phyloP scores from a whole-genome alignment of 2,113 vertebrate species.

The Ochotona princeps region DNA sequence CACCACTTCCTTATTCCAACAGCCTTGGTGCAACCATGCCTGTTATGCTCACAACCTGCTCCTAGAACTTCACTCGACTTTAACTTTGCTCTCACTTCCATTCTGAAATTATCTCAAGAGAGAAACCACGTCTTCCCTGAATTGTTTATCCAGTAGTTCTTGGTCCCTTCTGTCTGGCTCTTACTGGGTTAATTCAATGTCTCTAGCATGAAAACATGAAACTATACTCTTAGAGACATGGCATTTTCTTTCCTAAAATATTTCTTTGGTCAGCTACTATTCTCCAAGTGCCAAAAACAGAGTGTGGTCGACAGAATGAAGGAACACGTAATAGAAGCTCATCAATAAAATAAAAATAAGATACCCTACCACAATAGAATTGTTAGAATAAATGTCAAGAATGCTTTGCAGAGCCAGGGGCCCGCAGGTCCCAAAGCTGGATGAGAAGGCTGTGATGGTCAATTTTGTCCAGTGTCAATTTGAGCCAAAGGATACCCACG shows the following conservation, averaged over 20 bases:
- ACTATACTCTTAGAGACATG: slow-evolving; percentile 12
- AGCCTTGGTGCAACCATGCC: neutral
- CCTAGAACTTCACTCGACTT: neutral
- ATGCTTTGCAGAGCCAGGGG: neutral
- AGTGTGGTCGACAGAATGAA: neutral
- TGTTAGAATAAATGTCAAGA: slow-evolving; percentile 29
- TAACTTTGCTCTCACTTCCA: neutral
- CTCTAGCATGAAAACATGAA: neutral
- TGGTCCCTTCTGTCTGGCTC: slow-evolving; percentile 10
- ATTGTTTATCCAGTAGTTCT: neutral
- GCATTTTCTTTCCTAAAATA: neutral
- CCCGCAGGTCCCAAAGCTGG: neutral
- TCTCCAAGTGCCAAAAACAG: neutral
- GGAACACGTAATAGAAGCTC: neutral
- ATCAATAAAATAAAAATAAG: neutral
- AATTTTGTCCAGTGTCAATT: neutral
- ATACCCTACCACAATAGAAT: neutral
- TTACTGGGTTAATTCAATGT: neutral
- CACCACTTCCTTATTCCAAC: neutral
- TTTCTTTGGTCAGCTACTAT: slow-evolving; percentile 10
- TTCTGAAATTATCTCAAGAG: neutral
- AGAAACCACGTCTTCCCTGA: neutral
- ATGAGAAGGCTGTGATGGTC: neutral
- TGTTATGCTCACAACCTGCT: neutral
- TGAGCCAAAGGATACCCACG: neutral